phyloP scores from a whole-genome alignment of 53 echinoderm and acorn worm genomes.

The Glandiceps talaboti region DNA sequence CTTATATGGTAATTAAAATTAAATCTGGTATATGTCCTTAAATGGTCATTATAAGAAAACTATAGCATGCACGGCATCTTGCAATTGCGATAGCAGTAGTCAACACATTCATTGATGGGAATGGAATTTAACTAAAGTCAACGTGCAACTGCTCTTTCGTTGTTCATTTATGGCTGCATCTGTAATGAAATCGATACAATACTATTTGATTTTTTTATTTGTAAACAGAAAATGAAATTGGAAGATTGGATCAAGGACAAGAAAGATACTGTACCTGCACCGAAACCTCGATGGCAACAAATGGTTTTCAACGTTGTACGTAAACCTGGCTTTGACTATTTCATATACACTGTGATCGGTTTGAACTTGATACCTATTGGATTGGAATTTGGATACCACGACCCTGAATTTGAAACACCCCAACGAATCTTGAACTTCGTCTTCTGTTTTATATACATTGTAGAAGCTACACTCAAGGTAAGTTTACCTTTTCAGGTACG shows the following conservation, averaged over 20 bases:
- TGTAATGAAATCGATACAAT: neutral
- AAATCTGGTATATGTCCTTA: too few relatives aligned
- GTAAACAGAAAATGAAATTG: constrained; percentile 60
- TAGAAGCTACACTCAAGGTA: constrained; percentile 84
- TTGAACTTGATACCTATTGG: constrained; percentile 82
- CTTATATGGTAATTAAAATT: too few relatives aligned
- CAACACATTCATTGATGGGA: too few relatives aligned
- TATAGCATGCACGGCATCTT: too few relatives aligned
- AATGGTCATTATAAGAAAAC: too few relatives aligned
- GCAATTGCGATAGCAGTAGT: too few relatives aligned
- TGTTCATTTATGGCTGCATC: too few relatives aligned
- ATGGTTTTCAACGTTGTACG: constrained; percentile 32
- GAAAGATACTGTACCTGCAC: constrained; percentile 42
- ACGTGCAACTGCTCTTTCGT: too few relatives aligned
- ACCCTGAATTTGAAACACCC: constrained; percentile 17
- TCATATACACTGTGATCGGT: constrained; percentile 56
- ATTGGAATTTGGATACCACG: constrained; percentile 48
- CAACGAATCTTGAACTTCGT: constrained; percentile 54
- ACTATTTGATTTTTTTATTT: neutral
- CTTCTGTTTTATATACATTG: constrained; percentile 47
- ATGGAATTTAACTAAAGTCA: too few relatives aligned
- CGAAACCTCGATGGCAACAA: constrained; percentile 15
- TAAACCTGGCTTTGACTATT: constrained; percentile 45
- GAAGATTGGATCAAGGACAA: constrained; percentile 47
- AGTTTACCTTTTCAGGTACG: too few relatives aligned